Conservation (phyloP, 2,888 invertebrate genomes). For the Stenurella melanura region DNA sequence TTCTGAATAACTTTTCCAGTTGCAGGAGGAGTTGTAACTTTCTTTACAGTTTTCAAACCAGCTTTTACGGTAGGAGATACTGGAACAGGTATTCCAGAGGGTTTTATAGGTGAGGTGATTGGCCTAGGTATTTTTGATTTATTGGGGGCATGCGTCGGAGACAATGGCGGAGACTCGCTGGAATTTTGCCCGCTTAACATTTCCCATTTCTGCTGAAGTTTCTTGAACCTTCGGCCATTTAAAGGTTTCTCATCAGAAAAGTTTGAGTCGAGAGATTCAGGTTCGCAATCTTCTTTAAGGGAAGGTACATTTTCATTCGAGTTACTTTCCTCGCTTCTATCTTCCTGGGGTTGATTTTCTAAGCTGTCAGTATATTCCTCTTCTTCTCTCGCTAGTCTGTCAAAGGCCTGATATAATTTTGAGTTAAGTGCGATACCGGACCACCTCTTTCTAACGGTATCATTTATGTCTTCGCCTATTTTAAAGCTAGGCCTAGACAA, state of each 20-base stretch:
- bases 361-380: constrained; percentile 85
- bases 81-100: constrained; percentile 77
- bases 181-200: constrained; percentile 79
- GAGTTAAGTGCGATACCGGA: constrained; percentile 83
- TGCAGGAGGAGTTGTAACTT: constrained; percentile 69
- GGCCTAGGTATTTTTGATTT: constrained; percentile 86
- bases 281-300: constrained; percentile 62
- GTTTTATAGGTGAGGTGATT: constrained; percentile 83
- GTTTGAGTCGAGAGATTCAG: constrained; percentile 70
- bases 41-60: constrained; percentile 68
- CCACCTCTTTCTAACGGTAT: constrained; percentile 80
- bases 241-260: constrained; percentile 71
- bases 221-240: constrained; percentile 82
- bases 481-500: constrained; percentile 67
- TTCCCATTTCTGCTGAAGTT: constrained; percentile 88
- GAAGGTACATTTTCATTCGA: constrained; percentile 55
- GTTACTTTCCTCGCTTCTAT: constrained; percentile 51
- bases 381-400: constrained; percentile 80
- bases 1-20: constrained; percentile 35
- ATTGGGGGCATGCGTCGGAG: constrained; percentile 69
- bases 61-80: constrained; percentile 63
- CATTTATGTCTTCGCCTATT: constrained; percentile 71
- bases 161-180: constrained; percentile 69
- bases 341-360: constrained; percentile 73
- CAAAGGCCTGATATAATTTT: constrained; percentile 83